Conservation (phyloP, 2,113 vertebrate species). For the Lanius ludovicianus region DNA sequence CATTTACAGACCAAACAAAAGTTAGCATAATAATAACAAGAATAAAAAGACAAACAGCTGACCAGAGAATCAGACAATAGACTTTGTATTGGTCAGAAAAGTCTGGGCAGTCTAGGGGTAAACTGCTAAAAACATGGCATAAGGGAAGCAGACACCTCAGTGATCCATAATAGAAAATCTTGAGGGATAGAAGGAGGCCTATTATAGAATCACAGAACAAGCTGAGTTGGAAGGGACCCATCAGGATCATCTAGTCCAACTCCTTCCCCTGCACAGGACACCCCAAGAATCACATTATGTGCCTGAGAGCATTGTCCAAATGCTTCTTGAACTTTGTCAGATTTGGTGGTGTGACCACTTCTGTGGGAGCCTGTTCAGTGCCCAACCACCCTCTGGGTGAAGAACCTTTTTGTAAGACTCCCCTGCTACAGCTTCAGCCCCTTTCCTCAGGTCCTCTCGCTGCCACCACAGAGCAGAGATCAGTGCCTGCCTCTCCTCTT, state of each 20-base stretch:
- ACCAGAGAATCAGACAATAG: not conserved
- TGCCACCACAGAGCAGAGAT: not conserved
- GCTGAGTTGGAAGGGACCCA: not conserved
- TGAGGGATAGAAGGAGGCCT: not conserved
- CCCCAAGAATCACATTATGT: not conserved
- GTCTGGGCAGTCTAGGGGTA: not conserved
- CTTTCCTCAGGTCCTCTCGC: not conserved
- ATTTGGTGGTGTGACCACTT: not conserved
- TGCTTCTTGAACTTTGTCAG: rapidly evolving
- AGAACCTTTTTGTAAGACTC: not conserved
- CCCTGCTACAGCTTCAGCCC: not conserved
- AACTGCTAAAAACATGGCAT: not conserved
- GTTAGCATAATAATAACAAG: not conserved
- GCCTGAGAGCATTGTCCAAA: not conserved
- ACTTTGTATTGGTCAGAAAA: not conserved
- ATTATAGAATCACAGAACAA: not conserved
- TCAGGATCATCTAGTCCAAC: rapidly evolving
- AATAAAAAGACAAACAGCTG: not conserved
- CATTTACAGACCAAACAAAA: not conserved
- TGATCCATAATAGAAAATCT: not conserved
- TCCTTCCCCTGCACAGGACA: not conserved
- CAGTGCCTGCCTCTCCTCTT: not conserved
- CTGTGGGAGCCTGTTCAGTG: not conserved
- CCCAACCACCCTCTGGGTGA: not conserved
- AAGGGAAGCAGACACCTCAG: not conserved